phyloP scores from a whole-genome alignment of 2,888 invertebrate genomes.

The Elysia crispata region DNA sequence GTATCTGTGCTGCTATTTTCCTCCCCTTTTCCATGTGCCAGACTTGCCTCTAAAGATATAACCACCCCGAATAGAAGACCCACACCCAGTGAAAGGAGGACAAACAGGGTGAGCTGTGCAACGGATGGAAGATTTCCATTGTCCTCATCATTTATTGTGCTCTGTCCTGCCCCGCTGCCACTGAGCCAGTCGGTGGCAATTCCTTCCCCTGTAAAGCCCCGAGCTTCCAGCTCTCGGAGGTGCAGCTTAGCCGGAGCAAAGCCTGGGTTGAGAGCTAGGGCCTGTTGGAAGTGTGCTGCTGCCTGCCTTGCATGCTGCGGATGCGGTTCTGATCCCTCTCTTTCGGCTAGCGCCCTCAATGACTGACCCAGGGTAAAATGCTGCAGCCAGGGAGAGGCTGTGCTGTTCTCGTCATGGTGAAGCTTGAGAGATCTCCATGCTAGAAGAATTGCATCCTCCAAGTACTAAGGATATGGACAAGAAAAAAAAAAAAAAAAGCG shows the following conservation, averaged over 20 bases:
- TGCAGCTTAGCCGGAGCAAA: conserved; percentile 89
- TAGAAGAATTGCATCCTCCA: conserved; percentile 93
- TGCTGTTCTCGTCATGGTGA: conserved; percentile 76
- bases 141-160: conserved; percentile 63
- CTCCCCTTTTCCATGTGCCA: conserved; percentile 39
- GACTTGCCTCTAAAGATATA: conserved; percentile 83
- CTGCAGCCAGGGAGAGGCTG: conserved; percentile 86
- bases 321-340: conserved; percentile 89
- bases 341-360: conserved; percentile 89
- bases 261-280: conserved; percentile 89
- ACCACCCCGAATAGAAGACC: conserved; percentile 88
- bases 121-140: conserved; percentile 83
- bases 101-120: conserved; percentile 90
- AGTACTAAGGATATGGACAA: conserved; percentile 83
- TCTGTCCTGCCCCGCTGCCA: no score
- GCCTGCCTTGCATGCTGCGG: conserved; percentile 91
- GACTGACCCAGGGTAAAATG: conserved; percentile 94
- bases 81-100: conserved; percentile 89
- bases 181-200: no score
- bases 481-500: no score
- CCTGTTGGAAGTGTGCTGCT: conserved; percentile 88
- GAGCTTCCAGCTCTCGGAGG: conserved; percentile 88
- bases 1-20: conserved; percentile 58
- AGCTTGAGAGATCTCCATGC: conserved; percentile 90
- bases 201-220: neutral